Evolutionary conservation across 2,888 invertebrate genomes (phyloP).

Genomic region (Anthrax anthrax): DNA sequence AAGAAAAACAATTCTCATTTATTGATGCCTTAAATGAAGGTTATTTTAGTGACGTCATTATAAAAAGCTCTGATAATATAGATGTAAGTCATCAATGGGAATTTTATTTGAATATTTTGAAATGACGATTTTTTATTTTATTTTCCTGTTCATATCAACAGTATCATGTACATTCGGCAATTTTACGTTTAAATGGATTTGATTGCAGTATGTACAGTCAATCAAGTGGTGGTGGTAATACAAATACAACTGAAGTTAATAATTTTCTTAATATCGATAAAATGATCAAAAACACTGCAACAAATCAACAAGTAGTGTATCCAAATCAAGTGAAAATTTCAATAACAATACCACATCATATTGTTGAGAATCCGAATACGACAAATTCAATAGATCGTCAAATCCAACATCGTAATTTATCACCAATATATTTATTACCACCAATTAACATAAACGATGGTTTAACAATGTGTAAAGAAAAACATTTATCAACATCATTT

Average conservation of each 20-base stretch:
- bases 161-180: constrained; percentile 42
- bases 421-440: constrained; percentile 24
- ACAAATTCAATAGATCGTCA: not conserved
- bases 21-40: constrained; percentile 49
- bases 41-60: constrained; percentile 44
- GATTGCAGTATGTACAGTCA: constrained; percentile 40
- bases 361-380: not conserved
- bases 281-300: constrained; percentile 1
- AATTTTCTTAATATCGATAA: not conserved
- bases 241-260: not conserved
- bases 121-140: not conserved
- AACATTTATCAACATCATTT: constrained; percentile 25
- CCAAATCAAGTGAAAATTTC: constrained; percentile 22
- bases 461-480: constrained; percentile 13
- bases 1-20: constrained; percentile 45
- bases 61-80: constrained; percentile 24
- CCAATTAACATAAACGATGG: constrained; percentile 14
- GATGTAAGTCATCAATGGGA: constrained; percentile 15
- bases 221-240: constrained; percentile 5
- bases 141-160: too few species aligned
- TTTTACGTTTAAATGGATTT: constrained; percentile 41
- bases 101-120: not conserved
- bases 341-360: constrained; percentile 15
- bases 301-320: constrained; percentile 7
- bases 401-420: constrained; percentile 19